Base-by-base conservation (phyloP, 2,797 vertebrate species). In the Chrysocyon brachyurus region DNA sequence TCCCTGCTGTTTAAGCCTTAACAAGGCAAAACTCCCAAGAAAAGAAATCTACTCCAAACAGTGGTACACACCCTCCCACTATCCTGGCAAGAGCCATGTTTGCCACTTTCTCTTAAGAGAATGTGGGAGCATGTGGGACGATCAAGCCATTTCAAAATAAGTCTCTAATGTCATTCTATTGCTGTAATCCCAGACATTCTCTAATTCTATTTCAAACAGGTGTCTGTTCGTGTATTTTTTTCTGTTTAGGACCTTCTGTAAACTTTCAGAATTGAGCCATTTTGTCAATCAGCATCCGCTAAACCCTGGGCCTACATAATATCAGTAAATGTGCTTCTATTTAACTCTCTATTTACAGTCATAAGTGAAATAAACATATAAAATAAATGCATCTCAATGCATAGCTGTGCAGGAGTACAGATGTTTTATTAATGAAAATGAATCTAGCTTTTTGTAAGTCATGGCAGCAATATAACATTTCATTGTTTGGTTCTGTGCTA, bases 371-470 rank as follows among this genome's bases (percentile, higher is more conserved):
- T 98, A 99, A 99, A 98, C 98, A 98, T 98, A 98, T 98, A 98
- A 99, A 99, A 99, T 99, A 98, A 99, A 99, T 98, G 98, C 98
- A 99, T 99, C 98, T 98, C 98, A 98, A 99, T 99, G 99, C 98
- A 99, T 98, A 98, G 98, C 98, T 98, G 99, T 98, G 98, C 98
- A 98, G 96, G 97, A 98, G 98, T 98, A 98, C 99, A 99, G 98
- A 99, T 98, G 99, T 99, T 99, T 99, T 99, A 99, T 99, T 99
- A 99, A 99, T 99, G 98, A 99, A 99, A 99, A 99, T 99, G 98
- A 99, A 99, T 98, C 97, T 98, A 98, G 98, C 97, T 98, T 99
- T 99, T 99, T 98, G 98, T 98, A 99, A 99, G 99, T 99, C 98
- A 99, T 99, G 99, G 96, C 98, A 98, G 98, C 98, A 99, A 99